Percentiles rank a stretch among this genome's conserved stretches.
Conservation (phyloP, 2,888 invertebrate species). For the Polydrusus tereticollis region DNA sequence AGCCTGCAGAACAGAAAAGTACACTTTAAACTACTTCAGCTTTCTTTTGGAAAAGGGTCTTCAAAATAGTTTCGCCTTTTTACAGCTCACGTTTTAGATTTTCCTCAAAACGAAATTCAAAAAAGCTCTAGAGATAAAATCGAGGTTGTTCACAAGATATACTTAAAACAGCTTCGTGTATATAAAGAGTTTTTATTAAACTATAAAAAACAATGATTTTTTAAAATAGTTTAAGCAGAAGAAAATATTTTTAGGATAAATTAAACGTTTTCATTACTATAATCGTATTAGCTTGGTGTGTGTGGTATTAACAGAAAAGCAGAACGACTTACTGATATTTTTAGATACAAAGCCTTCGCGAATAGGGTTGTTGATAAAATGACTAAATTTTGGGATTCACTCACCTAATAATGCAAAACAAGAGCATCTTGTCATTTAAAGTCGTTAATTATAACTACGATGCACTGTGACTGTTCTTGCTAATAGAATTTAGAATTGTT, state of each 20-base stretch:
- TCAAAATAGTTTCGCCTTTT: constrained; percentile 5
- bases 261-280: no score
- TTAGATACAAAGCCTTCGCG: constrained; percentile 16
- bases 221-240: no score
- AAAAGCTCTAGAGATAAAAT: not conserved
- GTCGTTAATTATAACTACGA: no score
- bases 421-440: no score
- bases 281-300: no score
- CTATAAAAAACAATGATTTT: no score
- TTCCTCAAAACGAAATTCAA: not conserved
- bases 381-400: not conserved
- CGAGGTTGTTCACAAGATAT: not conserved
- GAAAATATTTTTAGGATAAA: no score
- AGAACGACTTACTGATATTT: not conserved
- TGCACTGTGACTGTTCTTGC: no score
- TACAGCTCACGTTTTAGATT: not conserved
- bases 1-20: constrained; percentile 5
- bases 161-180: not conserved
- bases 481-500: no score
- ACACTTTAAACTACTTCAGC: constrained; percentile 12
- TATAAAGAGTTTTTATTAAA: no score
- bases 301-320: not conserved
- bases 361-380: constrained; percentile 1
- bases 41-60: not conserved
- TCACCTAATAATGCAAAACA: no score